Conservation (phyloP, 2,113 vertebrate species). For the Asarcornis scutulata region DNA sequence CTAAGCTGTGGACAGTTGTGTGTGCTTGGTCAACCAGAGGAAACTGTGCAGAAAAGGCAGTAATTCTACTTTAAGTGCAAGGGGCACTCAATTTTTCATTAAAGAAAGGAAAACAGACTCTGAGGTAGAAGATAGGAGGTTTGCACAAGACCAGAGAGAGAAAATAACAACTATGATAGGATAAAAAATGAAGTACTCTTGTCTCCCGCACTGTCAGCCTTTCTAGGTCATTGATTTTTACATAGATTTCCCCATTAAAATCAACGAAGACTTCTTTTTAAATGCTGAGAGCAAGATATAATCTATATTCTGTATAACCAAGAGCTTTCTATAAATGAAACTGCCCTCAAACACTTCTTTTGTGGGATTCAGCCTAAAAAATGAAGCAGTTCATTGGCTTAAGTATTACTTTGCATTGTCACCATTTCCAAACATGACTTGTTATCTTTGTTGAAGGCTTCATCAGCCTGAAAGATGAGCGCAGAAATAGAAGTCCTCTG, state of each 20-base stretch:
- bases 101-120: not conserved
- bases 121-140: not conserved
- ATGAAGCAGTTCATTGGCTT: not conserved
- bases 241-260: not conserved
- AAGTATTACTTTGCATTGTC: not conserved
- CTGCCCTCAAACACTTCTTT: not conserved
- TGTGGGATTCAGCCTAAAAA: conserved; percentile 5
- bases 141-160: not conserved
- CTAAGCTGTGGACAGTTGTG: not conserved
- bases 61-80: not conserved
- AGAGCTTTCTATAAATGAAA: not conserved
- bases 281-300: not conserved
- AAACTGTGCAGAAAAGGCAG: not conserved
- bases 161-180: not conserved
- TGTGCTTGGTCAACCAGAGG: not conserved
- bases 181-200: not conserved
- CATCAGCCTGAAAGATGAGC: not conserved
- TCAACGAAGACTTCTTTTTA: not conserved
- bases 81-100: not conserved
- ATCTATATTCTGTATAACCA: not conserved
- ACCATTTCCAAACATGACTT: conserved; percentile 23
- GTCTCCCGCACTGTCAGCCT: not conserved
- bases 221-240: not conserved
- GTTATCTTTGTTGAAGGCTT: conserved; percentile 1
- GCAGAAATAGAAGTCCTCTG: conserved; percentile 18